A percentile compares a stretch with the other conserved stretches of the same genome.
These are phyloP conservation scores for Aculops lycopersici DNA, from an alignment of 1,140 invertebrate genomes.

Conservation along the genomic window DNA sequence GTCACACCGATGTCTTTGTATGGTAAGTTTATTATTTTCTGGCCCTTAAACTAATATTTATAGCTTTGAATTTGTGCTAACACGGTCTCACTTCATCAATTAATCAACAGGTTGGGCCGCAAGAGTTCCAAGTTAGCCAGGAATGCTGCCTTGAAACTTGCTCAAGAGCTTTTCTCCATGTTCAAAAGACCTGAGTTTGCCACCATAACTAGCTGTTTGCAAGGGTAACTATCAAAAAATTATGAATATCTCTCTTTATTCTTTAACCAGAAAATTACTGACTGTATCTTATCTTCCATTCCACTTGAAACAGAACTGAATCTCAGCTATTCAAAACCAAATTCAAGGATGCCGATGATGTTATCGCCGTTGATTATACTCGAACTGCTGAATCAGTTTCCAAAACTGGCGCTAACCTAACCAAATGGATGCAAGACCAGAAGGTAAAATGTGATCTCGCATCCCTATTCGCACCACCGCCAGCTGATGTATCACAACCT, in stretches of 20 bases:
- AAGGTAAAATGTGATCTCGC: conserved; percentile 66
- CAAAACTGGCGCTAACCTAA: conserved; percentile 74
- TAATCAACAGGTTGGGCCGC: conserved; percentile 50
- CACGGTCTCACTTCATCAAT: not conserved
- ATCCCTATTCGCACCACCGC: conserved; percentile 77
- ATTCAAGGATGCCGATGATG: conserved; percentile 91
- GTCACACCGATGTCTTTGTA: conserved; percentile 78
- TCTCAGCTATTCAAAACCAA: conserved; percentile 78
- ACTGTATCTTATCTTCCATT: not conserved
- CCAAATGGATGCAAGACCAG: conserved; percentile 61
- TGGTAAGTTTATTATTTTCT: conserved; percentile 29
- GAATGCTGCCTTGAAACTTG: conserved; percentile 76
- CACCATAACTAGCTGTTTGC: conserved; percentile 40
- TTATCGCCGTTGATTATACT: conserved; percentile 94
- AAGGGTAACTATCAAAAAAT: conserved; percentile 17
- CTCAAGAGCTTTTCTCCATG: conserved; percentile 71
- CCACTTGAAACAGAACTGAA: conserved; percentile 17
- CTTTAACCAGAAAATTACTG: not conserved
- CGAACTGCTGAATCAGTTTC: conserved; percentile 84
- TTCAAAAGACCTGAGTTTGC: conserved; percentile 60
- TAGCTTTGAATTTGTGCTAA: conserved; percentile 3
- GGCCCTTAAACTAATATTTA: not conserved
- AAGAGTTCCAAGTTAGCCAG: conserved; percentile 80
- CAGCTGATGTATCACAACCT: conserved; percentile 46
- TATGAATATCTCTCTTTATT: conserved; percentile 1